Evolutionary conservation across 2,797 vertebrate species (phyloP), one percentile per base, ranked within the genome.

Genomic region (Hapalemur alaotrensis): DNA sequence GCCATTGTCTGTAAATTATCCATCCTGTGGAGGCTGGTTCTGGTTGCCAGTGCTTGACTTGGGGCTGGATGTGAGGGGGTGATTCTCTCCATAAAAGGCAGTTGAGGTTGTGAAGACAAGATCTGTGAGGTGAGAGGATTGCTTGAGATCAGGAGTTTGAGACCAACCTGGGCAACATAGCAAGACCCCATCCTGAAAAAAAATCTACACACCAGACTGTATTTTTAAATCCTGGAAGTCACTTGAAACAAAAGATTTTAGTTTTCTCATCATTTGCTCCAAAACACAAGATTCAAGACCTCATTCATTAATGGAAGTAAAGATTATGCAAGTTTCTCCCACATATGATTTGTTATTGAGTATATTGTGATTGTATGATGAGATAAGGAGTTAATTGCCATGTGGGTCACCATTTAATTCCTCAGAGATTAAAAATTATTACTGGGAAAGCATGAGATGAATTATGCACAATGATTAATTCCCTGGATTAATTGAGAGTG

Each of bases 211-310:
- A 22, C 0, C 3, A 91, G 32, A 63, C 22, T 52, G 22, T 63
- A 35, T 67, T 89, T 95, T 63, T 67, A 83, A 95, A 52, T 84
- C 57, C 30, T 72, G 22, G 9, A 96, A 95, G 14, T 91, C 22
- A 17, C 54, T 70, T 83, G 23, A 38, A 89, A 52, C 20, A 69
- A 63, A 91, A 59, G 23, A 63, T 69, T 92, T 84, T 80, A 18
- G 7, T 89, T 75, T 87, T 83, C 32, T 89, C 38, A 83, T 92
- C 14, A 41, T 82, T 81, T 83, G 7, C 18, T 83, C 30, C 41
- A 89, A 92, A 84, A 81, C 6, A 57, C 10, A 48, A 92, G 35
- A 89, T 73, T 80, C 43, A 90, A 79, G 72, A 82, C n/a, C 7
- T 63, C 63, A n/a, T 46, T 89, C 54, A 54, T 46, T 75, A 43